Conservation (phyloP, 2,888 invertebrate species). For the Patella pellucida region DNA sequence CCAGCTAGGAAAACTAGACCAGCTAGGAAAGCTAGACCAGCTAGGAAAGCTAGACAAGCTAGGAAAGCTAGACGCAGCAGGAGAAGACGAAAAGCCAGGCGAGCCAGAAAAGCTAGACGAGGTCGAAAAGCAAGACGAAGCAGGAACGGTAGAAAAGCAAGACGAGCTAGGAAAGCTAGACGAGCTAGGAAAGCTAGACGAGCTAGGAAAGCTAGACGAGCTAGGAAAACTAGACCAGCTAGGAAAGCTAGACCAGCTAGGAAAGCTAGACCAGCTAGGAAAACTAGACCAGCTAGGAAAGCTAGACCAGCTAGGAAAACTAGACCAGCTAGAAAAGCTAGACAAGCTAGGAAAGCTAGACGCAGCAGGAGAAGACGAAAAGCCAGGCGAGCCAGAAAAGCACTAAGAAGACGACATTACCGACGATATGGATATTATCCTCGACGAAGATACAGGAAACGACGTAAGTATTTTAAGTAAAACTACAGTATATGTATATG, state of each 20-base stretch:
- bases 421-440: not conserved
- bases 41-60: not conserved
- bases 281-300: too few relatives aligned
- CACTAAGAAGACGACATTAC: not conserved
- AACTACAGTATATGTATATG: too few relatives aligned
- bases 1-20: not conserved
- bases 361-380: not conserved
- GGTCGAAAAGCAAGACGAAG: not conserved
- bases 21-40: too few relatives aligned
- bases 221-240: too few relatives aligned
- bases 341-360: too few relatives aligned
- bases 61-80: not conserved
- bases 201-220: too few relatives aligned
- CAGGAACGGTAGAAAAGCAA: not conserved
- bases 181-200: too few relatives aligned
- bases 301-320: not conserved
- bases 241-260: too few relatives aligned
- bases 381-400: not conserved
- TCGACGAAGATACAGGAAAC: too few relatives aligned
- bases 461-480: too few relatives aligned
- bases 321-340: not conserved
- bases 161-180: not conserved
- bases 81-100: not conserved
- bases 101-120: not conserved
- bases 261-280: too few relatives aligned